phyloP scores from a whole-genome alignment of 2,797 vertebrate species.

The Thunnus albacares region DNA sequence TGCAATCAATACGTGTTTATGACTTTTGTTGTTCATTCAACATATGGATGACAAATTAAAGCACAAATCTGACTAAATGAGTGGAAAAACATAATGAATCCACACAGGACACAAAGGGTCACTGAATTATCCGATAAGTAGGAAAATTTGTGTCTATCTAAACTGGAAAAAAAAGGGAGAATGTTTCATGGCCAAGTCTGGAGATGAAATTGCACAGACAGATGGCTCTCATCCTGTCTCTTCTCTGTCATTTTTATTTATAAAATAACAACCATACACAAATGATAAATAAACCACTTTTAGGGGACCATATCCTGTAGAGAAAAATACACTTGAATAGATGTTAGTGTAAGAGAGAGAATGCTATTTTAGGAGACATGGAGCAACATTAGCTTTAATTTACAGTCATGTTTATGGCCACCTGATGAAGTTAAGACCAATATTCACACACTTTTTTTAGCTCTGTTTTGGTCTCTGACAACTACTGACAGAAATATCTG shows the following conservation, averaged over 20 bases:
- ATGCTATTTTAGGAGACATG: not conserved
- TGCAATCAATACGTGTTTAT: not conserved
- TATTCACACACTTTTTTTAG: no score
- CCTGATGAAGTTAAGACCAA: no score
- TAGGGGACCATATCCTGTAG: not conserved
- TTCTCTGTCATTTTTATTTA: slow-evolving; percentile 1
- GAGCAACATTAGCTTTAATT: no score
- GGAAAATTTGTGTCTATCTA: not conserved
- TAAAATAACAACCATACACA: not conserved
- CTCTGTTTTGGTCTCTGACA: no score
- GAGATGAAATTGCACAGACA: slow-evolving; percentile 1
- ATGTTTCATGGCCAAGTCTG: slow-evolving; percentile 1
- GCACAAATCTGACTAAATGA: slow-evolving; percentile 1
- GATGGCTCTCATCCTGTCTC: slow-evolving; percentile 16
- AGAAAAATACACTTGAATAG: not conserved
- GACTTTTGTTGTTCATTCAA: not conserved
- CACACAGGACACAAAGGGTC: not conserved
- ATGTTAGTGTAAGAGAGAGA: not conserved
- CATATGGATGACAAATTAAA: not conserved
- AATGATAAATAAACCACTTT: not conserved
- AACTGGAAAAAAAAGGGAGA: not conserved
- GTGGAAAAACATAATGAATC: not conserved
- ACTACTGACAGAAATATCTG: no score
- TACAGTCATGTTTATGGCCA: no score
- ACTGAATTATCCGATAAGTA: not conserved